phyloP scores from a whole-genome alignment of 2,888 invertebrate genomes.

The Andrena chrysosceles region DNA sequence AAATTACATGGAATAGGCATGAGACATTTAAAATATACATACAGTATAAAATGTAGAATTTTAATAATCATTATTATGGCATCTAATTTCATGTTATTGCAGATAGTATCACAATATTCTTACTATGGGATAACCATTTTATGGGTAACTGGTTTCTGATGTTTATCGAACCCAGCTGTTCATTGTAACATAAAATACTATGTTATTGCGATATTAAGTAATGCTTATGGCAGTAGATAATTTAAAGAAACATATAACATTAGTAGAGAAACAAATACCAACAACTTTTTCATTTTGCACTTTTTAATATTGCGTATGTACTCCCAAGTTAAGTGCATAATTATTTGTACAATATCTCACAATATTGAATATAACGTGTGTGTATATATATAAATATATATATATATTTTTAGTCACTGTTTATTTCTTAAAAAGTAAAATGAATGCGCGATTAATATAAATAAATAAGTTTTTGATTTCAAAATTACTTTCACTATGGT shows the following conservation, averaged over 20 bases:
- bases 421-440: background rate
- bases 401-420: background rate
- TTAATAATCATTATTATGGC: slow-evolving; percentile 12
- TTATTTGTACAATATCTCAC: slow-evolving; percentile 10
- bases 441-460: background rate
- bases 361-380: background rate
- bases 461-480: slow-evolving; percentile 21
- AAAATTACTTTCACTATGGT: background rate
- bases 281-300: slow-evolving; percentile 2
- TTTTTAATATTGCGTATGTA: background rate
- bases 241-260: slow-evolving; percentile 18
- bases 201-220: slow-evolving; percentile 13
- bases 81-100: slow-evolving; percentile 24
- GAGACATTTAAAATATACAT: slow-evolving; percentile 16
- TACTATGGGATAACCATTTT: slow-evolving; percentile 10
- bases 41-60: slow-evolving; percentile 12
- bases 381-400: too few relatives aligned
- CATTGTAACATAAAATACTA: background rate
- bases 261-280: slow-evolving; percentile 19
- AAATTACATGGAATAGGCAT: slow-evolving; percentile 9
- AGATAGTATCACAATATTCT: slow-evolving; percentile 25
- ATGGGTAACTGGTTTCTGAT: background rate
- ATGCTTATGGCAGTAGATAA: slow-evolving; percentile 40
- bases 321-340: slow-evolving; percentile 6
- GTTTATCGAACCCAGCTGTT: background rate